Evolutionary conservation across 2,797 vertebrate species (phyloP).

Genomic region (Chelmon rostratus): DNA sequence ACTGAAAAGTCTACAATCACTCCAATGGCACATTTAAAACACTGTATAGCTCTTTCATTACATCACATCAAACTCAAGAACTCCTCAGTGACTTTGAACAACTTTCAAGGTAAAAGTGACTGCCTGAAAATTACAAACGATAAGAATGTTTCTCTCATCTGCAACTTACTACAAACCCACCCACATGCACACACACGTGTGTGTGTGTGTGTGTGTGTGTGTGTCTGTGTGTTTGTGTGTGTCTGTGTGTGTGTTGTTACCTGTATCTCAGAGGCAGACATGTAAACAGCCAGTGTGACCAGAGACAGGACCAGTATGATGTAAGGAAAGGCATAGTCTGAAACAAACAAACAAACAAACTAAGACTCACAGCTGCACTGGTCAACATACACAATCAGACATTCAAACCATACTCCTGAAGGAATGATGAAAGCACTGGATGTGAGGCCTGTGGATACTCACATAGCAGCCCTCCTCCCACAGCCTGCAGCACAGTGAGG

Average conservation of each 20-base stretch:
- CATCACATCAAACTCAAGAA: too few species aligned
- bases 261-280: conserved; percentile 99
- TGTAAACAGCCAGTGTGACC: conserved; percentile 96
- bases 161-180: too few species aligned
- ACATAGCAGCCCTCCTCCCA: conserved; percentile 97
- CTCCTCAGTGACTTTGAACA: too few species aligned
- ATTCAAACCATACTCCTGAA: background rate
- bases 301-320: conserved; percentile 96
- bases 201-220: too few species aligned
- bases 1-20: too few species aligned
- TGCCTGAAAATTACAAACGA: too few species aligned
- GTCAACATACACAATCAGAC: background rate
- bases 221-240: too few species aligned
- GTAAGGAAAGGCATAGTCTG: conserved; percentile 98
- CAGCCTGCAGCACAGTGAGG: conserved; percentile 95
- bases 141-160: too few species aligned
- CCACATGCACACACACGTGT: too few species aligned
- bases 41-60: too few species aligned
- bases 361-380: background rate
- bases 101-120: too few species aligned
- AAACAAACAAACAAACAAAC: conserved; percentile 77
- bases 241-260: conserved; percentile 76
- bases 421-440: background rate
- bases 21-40: too few species aligned
- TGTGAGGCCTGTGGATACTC: conserved; percentile 75